A percentile compares a stretch with the other conserved stretches of the same genome.
Conservation (phyloP, 2,113 vertebrate species). For the Pithys albifrons region DNA sequence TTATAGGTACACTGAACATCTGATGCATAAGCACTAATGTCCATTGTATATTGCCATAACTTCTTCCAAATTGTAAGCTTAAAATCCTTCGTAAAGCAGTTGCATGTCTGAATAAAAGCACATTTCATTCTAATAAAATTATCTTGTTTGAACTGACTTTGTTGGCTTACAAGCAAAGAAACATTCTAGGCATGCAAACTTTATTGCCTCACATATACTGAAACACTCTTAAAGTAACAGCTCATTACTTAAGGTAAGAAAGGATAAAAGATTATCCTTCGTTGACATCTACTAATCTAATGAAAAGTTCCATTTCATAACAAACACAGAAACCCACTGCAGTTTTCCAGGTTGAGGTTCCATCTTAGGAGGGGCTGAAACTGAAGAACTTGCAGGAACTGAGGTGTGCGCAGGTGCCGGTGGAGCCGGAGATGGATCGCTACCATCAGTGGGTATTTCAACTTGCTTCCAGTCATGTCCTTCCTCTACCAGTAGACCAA, state of each 20-base stretch:
- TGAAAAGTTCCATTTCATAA: background rate
- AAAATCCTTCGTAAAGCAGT: background rate
- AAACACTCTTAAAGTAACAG: background rate
- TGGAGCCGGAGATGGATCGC: conserved; percentile 27
- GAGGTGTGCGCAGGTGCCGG: background rate
- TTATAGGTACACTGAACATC: background rate
- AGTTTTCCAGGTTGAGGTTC: conserved; percentile 46
- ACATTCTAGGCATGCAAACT: background rate
- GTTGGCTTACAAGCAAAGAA: background rate
- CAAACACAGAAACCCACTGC: conserved; percentile 57
- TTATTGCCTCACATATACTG: background rate
- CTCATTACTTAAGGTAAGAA: background rate
- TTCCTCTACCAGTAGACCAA: conserved; percentile 92
- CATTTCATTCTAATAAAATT: background rate
- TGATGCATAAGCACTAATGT: background rate
- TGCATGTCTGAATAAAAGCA: background rate
- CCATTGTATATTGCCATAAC: background rate
- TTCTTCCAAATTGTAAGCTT: background rate
- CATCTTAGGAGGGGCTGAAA: conserved; percentile 35
- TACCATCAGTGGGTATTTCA: conserved; percentile 80
- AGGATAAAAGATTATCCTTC: background rate
- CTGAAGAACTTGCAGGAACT: conserved; percentile 30
- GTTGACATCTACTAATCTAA: background rate
- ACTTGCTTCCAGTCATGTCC: conserved; percentile 94
- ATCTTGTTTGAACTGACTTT: background rate